Percentiles rank a stretch among this genome's conserved stretches.
These are phyloP conservation scores for Philypnodon macrostomus DNA, from an alignment of 2,797 vertebrate genomes.

Conservation along the genomic window DNA sequence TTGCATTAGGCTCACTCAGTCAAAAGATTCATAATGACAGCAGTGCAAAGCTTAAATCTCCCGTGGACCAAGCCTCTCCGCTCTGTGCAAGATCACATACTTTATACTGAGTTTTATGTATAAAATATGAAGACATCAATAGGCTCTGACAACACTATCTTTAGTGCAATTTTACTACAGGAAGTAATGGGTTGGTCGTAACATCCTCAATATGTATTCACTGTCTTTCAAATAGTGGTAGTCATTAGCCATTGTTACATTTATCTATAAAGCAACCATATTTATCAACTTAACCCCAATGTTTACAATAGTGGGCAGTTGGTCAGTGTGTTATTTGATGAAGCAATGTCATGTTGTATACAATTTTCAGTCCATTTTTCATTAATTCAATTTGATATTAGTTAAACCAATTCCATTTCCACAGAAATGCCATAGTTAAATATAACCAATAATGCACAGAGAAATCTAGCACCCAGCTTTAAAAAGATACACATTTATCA, in stretches of 20 bases:
- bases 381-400: too few species aligned
- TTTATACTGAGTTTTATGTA: conserved; percentile 25
- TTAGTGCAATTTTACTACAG: background rate
- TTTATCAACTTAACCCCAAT: too few species aligned
- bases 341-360: too few species aligned
- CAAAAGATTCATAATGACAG: conserved; percentile 60
- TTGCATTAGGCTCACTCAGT: conserved; percentile 57
- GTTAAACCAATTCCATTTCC: too few species aligned
- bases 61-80: conserved; percentile 23
- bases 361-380: too few species aligned
- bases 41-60: conserved; percentile 45
- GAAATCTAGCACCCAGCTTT: background rate
- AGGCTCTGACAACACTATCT: conserved; percentile 12
- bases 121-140: conserved; percentile 41
- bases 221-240: too few species aligned
- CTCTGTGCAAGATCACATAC: conserved; percentile 28
- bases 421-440: background rate
- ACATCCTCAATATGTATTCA: too few species aligned
- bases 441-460: background rate
- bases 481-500: background rate
- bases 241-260: too few species aligned
- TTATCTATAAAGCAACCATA: too few species aligned
- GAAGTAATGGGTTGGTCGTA: too few species aligned
- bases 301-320: too few species aligned
- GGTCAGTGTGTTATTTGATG: too few species aligned